Conservation (phyloP, 2,113 vertebrate genomes). For the Salvelinus namaycush region DNA sequence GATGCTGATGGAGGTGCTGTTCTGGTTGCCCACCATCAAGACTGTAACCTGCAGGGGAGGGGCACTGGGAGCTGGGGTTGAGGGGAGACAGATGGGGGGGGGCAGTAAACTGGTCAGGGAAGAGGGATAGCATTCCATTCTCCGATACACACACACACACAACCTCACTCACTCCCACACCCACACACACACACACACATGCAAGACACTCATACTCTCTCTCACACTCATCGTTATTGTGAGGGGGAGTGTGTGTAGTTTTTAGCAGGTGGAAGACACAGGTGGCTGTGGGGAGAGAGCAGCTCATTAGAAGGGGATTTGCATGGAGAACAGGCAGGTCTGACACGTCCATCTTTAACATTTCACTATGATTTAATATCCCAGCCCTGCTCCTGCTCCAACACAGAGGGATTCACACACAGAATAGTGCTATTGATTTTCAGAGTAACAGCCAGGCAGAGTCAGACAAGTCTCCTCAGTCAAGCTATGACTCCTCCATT, state of each 20-base stretch:
- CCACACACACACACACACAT: no score
- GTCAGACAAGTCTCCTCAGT: constrained; percentile 33
- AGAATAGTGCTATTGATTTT: constrained; percentile 62
- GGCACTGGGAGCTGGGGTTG: constrained; percentile 88
- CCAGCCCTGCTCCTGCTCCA: constrained; percentile 33
- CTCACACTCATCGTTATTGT: constrained; percentile 10
- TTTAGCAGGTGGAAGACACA: constrained; percentile 13
- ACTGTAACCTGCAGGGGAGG: constrained; percentile 97
- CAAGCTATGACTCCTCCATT: constrained; percentile 35
- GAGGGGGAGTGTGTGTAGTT: background rate
- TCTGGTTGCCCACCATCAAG: constrained; percentile 91
- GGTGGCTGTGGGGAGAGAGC: constrained; percentile 45
- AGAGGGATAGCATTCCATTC: background rate
- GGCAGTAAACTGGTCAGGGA: background rate
- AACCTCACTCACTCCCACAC: no score
- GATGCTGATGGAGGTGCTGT: constrained; percentile 97
- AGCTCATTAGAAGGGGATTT: constrained; percentile 68
- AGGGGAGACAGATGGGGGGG: constrained; percentile 37
- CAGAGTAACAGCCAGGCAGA: constrained; percentile 43
- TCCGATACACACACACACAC: background rate
- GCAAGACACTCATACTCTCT: background rate
- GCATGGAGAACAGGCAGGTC: constrained; percentile 45
- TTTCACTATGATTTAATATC: constrained; percentile 64
- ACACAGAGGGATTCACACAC: constrained; percentile 48
- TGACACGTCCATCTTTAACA: constrained; percentile 50